phyloP scores from a whole-genome alignment of 2,113 vertebrate species.

The Petaurus breviceps region DNA sequence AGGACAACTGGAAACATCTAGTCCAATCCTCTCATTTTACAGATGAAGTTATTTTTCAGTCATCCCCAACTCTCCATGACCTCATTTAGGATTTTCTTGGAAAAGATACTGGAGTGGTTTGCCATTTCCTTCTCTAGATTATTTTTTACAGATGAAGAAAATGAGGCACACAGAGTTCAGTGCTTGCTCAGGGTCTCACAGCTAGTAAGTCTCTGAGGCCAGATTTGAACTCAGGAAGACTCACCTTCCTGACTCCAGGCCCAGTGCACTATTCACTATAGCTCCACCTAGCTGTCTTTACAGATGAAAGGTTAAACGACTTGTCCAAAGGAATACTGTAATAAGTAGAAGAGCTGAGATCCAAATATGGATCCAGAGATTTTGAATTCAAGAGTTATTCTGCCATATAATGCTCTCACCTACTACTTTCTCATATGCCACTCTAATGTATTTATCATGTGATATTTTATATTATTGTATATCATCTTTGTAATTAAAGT shows the following conservation, averaged over 20 bases:
- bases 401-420: background rate
- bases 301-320: background rate
- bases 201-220: no score
- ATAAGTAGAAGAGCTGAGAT: background rate
- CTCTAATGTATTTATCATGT: background rate
- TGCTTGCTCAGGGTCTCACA: background rate
- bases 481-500: background rate
- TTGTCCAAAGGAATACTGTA: background rate
- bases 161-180: background rate
- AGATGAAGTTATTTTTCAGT: background rate
- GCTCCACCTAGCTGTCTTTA: background rate
- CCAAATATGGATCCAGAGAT: background rate
- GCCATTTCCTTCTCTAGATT: background rate
- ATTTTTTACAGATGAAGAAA: background rate
- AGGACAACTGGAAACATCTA: background rate
- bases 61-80: background rate
- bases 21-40: background rate
- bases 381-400: background rate
- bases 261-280: background rate
- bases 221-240: no score
- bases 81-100: background rate
- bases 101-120: background rate
- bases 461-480: background rate
- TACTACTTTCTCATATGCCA: background rate
- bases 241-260: background rate